Conservation (phyloP, 2,797 vertebrate genomes). For the Microctenopoma stevenorrisi region DNA sequence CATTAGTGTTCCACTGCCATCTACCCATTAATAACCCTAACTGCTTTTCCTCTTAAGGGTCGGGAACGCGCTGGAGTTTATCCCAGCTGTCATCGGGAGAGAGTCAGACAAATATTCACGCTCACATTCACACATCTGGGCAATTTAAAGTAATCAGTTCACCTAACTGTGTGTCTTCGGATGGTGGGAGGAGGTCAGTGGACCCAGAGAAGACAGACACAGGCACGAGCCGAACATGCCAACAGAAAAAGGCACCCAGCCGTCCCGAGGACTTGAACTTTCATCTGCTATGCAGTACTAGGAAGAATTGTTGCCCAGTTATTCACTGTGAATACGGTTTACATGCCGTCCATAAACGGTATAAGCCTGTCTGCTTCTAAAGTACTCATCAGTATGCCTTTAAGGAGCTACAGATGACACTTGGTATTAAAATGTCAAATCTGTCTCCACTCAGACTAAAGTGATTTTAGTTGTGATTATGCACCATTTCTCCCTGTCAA, state of each 20-base stretch:
- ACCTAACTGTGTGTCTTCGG: too few species aligned
- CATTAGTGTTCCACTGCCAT: not conserved
- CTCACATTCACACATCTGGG: too few species aligned
- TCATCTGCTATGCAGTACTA: not conserved
- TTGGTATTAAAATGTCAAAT: conserved; percentile 79
- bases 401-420: conserved; percentile 67
- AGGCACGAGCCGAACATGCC: too few species aligned
- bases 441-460: conserved; percentile 68
- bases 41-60: too few species aligned
- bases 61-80: too few species aligned
- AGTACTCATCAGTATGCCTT: conserved; percentile 58
- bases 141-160: too few species aligned
- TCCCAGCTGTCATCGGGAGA: too few species aligned
- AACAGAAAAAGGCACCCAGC: too few species aligned
- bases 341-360: conserved; percentile 32
- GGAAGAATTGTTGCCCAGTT: not conserved
- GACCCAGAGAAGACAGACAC: too few species aligned
- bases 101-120: too few species aligned
- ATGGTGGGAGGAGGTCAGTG: too few species aligned
- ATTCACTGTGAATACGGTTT: conserved; percentile 21
- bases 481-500: conserved; percentile 67
- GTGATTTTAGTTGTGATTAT: conserved; percentile 80
- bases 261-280: not conserved
- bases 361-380: conserved; percentile 23
- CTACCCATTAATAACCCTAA: too few species aligned